These are phyloP conservation scores for Sigmodon hispidus DNA, from an alignment of 2,113 vertebrate species.

Conservation along the genomic window DNA sequence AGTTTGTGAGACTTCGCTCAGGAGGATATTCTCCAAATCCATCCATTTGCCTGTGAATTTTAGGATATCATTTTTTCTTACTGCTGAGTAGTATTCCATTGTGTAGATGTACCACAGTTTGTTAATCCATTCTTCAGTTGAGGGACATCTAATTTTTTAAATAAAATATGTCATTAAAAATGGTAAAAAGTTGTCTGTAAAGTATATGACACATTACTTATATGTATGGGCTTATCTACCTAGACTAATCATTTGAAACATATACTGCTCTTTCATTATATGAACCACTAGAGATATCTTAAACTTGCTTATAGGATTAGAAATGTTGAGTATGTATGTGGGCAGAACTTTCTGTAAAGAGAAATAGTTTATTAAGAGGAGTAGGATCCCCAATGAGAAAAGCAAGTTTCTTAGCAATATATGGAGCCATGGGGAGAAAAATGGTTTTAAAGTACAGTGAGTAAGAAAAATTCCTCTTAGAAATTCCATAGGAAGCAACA, in stretches of 20 bases:
- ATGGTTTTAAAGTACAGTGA: background rate
- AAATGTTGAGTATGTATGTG: background rate
- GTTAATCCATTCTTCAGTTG: no score
- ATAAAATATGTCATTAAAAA: background rate
- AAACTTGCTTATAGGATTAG: background rate
- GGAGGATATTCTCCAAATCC: no score
- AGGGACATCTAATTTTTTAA: no score
- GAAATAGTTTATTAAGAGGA: background rate
- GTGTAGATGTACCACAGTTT: no score
- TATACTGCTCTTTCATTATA: background rate
- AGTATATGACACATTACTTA: background rate
- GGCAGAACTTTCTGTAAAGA: background rate
- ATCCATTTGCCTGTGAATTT: no score
- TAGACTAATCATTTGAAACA: background rate
- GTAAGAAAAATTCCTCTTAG: background rate
- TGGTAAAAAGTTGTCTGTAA: background rate
- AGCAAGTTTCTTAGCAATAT: background rate
- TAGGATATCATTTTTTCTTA: no score
- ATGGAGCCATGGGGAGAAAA: background rate
- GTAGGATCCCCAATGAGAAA: background rate
- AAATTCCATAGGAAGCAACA: background rate
- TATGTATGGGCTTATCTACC: rapidly evolving
- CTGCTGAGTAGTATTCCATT: no score
- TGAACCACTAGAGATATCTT: background rate
- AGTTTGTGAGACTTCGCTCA: no score